Evolutionary conservation across 2,888 invertebrate genomes (phyloP).

Genomic region (Cataglyphis altisquamis): DNA sequence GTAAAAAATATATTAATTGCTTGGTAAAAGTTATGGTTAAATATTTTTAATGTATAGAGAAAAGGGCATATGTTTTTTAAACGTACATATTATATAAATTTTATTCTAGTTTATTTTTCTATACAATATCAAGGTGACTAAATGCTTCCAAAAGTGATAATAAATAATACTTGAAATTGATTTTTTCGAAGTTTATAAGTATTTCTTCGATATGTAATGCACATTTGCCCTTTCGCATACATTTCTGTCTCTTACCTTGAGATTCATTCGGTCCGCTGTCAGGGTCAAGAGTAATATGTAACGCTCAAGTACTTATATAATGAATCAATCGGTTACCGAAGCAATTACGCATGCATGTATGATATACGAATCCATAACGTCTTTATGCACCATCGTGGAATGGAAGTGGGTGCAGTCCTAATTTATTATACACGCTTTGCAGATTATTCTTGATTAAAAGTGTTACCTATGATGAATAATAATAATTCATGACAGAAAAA

Average conservation of each 20-base stretch:
- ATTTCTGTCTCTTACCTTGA: slow-evolving; percentile 20
- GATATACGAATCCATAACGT: slow-evolving; percentile 32
- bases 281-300: slow-evolving; percentile 27
- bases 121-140: not conserved
- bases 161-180: not conserved
- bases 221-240: slow-evolving; percentile 8
- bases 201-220: not conserved
- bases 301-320: not conserved
- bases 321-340: slow-evolving; percentile 16
- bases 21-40: not conserved
- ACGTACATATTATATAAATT: not conserved
- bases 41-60: not conserved
- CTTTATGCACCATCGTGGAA: not conserved
- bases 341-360: slow-evolving; percentile 18
- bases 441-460: slow-evolving; percentile 11
- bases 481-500: not conserved
- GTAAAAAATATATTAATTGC: not conserved
- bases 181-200: not conserved
- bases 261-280: slow-evolving; percentile 11
- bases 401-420: slow-evolving; percentile 12
- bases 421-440: slow-evolving; percentile 35
- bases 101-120: not conserved
- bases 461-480: slow-evolving; percentile 8
- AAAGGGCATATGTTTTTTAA: not conserved
- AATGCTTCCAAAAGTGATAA: not conserved